phyloP scores from a whole-genome alignment of 2,888 invertebrate species.

The Tolmerus cingulatus region DNA sequence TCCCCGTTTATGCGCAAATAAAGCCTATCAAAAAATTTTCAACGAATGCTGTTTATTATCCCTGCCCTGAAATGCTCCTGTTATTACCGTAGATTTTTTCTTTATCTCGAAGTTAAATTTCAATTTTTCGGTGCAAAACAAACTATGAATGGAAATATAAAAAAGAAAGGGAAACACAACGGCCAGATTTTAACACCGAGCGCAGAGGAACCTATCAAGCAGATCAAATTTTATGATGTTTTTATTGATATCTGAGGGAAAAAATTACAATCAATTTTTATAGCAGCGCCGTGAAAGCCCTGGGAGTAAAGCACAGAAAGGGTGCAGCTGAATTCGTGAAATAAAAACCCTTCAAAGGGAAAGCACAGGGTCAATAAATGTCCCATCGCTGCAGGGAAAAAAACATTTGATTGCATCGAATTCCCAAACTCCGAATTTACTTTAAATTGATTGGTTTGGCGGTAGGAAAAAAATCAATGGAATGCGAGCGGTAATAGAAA shows the following conservation, averaged over 20 bases:
- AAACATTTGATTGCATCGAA: constrained; percentile 1
- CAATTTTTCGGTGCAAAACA: not conserved
- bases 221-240: not conserved
- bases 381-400: not conserved
- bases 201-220: not conserved
- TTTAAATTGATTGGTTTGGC: not conserved
- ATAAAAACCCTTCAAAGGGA: not conserved
- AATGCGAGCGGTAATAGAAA: not conserved
- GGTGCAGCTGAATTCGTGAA: not conserved
- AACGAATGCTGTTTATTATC: not conserved
- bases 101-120: not conserved
- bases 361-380: not conserved
- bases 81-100: not conserved
- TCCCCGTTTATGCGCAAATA: not conserved
- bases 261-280: not conserved
- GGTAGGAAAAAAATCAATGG: not conserved
- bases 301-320: not conserved
- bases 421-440: constrained; percentile 4
- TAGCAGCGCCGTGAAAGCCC: not conserved
- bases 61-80: not conserved
- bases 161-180: not conserved
- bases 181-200: not conserved
- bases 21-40: not conserved
- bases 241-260: not conserved
- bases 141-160: not conserved